Evolutionary conservation across 2,888 invertebrate species (phyloP), one percentile per base, ranked within the genome.

Genomic region (Fabriciana adippe): DNA sequence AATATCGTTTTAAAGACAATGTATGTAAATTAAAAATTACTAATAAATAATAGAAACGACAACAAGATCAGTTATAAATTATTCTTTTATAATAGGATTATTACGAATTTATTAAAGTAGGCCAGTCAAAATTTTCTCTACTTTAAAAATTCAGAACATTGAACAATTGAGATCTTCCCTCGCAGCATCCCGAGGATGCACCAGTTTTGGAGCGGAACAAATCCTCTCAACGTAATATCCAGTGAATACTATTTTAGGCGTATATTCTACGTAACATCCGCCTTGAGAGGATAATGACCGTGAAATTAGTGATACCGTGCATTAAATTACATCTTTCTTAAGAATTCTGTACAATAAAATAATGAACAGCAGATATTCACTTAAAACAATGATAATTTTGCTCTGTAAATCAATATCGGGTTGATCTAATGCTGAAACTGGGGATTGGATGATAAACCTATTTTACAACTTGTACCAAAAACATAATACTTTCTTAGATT

Each of bases 141-240:
- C 15, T 14, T 31, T 11, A 41, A 5, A 18, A 53, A 41, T n/a
- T 47, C n/a, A 6, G 35, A 6, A 55, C 14, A 16, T 14, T n/a
- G 15, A 18, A 59, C 48, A 64, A 66, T 64, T 61, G 64, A 48
- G 54, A 64, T 64, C 54, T 68, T 66, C 66, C 66, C 55, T 56
- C 48, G 48, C 26, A 55, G 66, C 67, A 69, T 67, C 71, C 71
- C 65, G 65, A 69, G 63, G 67, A 63, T 60, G 67, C 64, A 67
- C 70, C 57, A 67, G 61, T 67, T 65, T 63, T 47, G 45, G 45
- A 65, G 51, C 67, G 69, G 51, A 69, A 67, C 51, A 55, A 26
- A 64, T 65, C 48, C 62, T 62, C 56, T 67, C 64, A 31, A 55
- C 51, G 21, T 57, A 41, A 41, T 41, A 55, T 48, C 48, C n/a